Percentiles rank a stretch among this genome's conserved stretches.
Conservation (phyloP, 1,140 invertebrate species). For the Sminthurinus signatus region DNA sequence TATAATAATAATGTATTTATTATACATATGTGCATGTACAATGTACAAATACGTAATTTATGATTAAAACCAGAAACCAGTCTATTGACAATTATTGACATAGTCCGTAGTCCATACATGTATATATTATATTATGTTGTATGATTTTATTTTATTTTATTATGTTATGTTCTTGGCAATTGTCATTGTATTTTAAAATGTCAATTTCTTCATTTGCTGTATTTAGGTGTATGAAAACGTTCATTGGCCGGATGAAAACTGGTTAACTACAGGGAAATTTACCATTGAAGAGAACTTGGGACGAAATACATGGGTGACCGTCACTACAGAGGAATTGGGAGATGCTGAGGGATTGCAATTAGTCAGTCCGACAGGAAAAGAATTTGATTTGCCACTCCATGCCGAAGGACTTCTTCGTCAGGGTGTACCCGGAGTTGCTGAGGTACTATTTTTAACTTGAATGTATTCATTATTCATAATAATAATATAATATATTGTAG, state of each 20-base stretch:
- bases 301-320: conserved; percentile 41
- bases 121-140: too few relatives aligned
- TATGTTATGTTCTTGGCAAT: too few relatives aligned
- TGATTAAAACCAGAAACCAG: too few relatives aligned
- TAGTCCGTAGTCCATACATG: too few relatives aligned
- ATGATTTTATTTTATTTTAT: too few relatives aligned
- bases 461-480: neutral
- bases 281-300: conserved; percentile 41
- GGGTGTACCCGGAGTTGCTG: conserved; percentile 33
- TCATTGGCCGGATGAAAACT: conserved; percentile 36
- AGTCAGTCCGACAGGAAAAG: conserved; percentile 40
- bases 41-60: too few relatives aligned
- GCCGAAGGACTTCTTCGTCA: conserved; percentile 37
- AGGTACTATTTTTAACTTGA: conserved; percentile 30
- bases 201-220: too few relatives aligned
- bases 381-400: conserved; percentile 41
- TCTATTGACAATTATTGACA: too few relatives aligned
- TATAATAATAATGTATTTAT: too few relatives aligned
- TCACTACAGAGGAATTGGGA: conserved; percentile 40
- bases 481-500: too few relatives aligned
- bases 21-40: too few relatives aligned
- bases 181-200: too few relatives aligned
- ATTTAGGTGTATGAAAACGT: conserved; percentile 37
- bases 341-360: conserved; percentile 44
- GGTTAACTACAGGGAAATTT: conserved; percentile 39